Conservation (phyloP, 37 sponge, comb jelly and placozoan genomes). For the Cladorhizidae sp. region DNA sequence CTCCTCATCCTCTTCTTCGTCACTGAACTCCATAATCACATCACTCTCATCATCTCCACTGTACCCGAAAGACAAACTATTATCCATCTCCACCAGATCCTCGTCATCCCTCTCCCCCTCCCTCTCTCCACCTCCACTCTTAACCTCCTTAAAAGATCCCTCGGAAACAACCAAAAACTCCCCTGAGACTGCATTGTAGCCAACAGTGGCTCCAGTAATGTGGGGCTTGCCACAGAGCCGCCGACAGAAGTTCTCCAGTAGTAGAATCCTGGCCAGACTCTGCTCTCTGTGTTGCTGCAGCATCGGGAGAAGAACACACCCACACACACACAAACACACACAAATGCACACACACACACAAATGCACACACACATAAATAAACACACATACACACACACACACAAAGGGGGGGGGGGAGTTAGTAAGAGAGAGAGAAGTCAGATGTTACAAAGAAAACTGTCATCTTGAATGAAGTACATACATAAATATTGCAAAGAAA, state of each 20-base stretch:
- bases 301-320: too few relatives aligned
- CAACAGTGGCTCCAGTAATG: background rate
- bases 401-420: too few relatives aligned
- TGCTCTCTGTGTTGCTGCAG: slow-evolving; percentile 31
- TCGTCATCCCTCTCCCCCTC: background rate
- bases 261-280: slow-evolving; percentile 22
- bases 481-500: too few relatives aligned
- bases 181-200: background rate
- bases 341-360: too few relatives aligned
- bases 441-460: too few relatives aligned
- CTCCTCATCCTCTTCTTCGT: slow-evolving; percentile 7
- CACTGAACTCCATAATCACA: background rate
- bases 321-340: too few relatives aligned
- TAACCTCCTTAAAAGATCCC: background rate
- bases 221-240: slow-evolving; percentile 1
- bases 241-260: background rate
- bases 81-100: background rate
- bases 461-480: too few relatives aligned
- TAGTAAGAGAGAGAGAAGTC: too few relatives aligned
- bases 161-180: background rate
- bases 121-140: background rate
- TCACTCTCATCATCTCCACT: slow-evolving; percentile 13
- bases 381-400: too few relatives aligned
- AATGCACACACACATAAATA: too few relatives aligned
- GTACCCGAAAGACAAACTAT: background rate